Evolutionary conservation across 2,113 vertebrate genomes (phyloP).

Genomic region (Misgurnus anguillicaudatus): DNA sequence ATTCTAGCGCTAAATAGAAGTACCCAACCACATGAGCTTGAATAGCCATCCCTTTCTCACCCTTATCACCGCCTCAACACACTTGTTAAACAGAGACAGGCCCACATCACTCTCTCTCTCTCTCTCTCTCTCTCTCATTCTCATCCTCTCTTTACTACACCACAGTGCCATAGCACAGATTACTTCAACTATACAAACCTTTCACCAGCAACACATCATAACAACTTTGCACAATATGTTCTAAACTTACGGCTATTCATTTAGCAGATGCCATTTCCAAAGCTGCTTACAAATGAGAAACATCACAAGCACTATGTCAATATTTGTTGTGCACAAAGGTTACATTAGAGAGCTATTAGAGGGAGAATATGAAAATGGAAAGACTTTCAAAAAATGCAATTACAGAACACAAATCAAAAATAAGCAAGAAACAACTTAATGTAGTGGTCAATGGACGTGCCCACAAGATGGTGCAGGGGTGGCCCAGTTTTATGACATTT

Average conservation of each 20-base stretch:
- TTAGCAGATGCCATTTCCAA: no score
- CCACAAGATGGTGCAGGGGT: no score
- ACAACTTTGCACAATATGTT: constrained; percentile 43
- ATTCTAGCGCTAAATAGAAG: constrained; percentile 47
- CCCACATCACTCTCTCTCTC: background rate
- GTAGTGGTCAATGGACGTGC: no score
- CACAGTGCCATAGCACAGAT: constrained; percentile 39
- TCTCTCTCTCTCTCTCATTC: background rate
- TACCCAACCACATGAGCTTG: constrained; percentile 38
- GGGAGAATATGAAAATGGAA: background rate
- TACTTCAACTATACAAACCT: constrained; percentile 42
- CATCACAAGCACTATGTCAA: background rate
- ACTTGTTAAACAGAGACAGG: constrained; percentile 53
- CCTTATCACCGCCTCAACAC: constrained; percentile 58
- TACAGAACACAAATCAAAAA: constrained; percentile 45
- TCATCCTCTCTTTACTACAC: constrained; percentile 21
- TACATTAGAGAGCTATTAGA: constrained; percentile 20
- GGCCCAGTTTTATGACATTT: no score
- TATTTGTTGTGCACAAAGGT: constrained; percentile 23
- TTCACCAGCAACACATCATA: constrained; percentile 21
- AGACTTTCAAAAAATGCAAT: constrained; percentile 39
- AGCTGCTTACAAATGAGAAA: no score
- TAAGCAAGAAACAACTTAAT: background rate
- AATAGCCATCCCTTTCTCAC: constrained; percentile 44
- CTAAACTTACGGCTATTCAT: background rate